phyloP scores from a whole-genome alignment of 2,888 invertebrate species.

The Caenorhabditis uteleia region DNA sequence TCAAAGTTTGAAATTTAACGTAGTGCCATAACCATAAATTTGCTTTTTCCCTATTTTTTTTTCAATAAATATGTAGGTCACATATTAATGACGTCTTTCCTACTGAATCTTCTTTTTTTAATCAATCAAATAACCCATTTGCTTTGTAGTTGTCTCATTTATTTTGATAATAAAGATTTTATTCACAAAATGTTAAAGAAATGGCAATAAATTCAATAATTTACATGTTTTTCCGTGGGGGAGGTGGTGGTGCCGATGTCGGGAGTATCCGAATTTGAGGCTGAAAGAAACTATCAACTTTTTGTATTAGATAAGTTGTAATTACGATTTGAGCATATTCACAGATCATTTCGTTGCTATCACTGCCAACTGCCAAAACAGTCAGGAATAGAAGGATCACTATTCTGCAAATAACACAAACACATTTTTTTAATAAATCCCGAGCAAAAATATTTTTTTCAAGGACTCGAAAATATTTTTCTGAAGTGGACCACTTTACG shows the following conservation, averaged over 20 bases:
- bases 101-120: too few species aligned
- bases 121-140: too few species aligned
- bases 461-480: too few species aligned
- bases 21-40: too few species aligned
- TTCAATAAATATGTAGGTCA: too few species aligned
- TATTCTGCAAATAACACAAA: constrained; percentile 35
- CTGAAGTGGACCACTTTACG: too few species aligned
- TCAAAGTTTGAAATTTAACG: too few species aligned
- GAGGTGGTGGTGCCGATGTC: constrained; percentile 36
- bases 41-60: too few species aligned
- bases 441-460: background rate
- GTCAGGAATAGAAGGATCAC: constrained; percentile 45
- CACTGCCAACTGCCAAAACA: constrained; percentile 39
- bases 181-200: background rate
- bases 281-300: constrained; percentile 25
- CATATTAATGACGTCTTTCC: too few species aligned
- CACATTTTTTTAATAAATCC: background rate
- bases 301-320: background rate
- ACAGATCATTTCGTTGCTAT: constrained; percentile 35
- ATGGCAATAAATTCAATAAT: constrained; percentile 2
- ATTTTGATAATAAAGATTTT: background rate
- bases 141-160: background rate
- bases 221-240: constrained; percentile 41
- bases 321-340: constrained; percentile 39
- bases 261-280: constrained; percentile 53